Base-by-base conservation (phyloP, 1,140 invertebrate genomes). In the Drosophila ercepeae region DNA sequence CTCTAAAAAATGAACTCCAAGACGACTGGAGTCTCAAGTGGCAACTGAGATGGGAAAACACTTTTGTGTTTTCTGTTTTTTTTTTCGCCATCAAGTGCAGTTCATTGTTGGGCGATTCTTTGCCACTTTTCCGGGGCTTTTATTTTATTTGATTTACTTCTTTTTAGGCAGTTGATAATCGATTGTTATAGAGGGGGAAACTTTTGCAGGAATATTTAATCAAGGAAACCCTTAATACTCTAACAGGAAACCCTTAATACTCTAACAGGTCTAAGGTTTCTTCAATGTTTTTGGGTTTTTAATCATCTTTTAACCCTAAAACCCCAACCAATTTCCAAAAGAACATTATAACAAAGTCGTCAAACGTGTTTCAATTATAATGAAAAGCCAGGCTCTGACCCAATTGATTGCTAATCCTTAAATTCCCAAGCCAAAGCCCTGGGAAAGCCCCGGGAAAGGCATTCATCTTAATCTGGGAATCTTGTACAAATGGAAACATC, bases 91-190 rank as follows among this genome's bases (percentile, higher is more conserved):
- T 50, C 60, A 72, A 84, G 65, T 83, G 53, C 46, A 72, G 79
- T 86, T 86, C 81, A 84, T 84, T 86, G 81, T 86, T 68, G 65
- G 36, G 79, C 78, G 49, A 75, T 82, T 78, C 48, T 57, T 54
- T 34, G 52, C 19, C 65, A 59, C 42, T 69, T 39, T 39, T 39
- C n/a, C 19, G 2, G 18, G 8, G 19, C 3, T 2, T 8, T 61
- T 36, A n/a, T 34, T n/a, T 39, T 16, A 6, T 39, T 16, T 16
- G 6, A 13, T 14, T 39, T 16, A 14, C 11, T 32, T 32, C 1
- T 4, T 0, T 27, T 4, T 25, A 1, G 36, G 41, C 27, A 18
- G 46, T 64, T 46, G 53, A 44, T 64, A 75, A 71, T 79, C 53
- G 76, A 58, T 59, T 18, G 23, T 48, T 27, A 39, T 25, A 23